phyloP scores from a whole-genome alignment of 2,888 invertebrate species.

The Dryobotodes eremita region DNA sequence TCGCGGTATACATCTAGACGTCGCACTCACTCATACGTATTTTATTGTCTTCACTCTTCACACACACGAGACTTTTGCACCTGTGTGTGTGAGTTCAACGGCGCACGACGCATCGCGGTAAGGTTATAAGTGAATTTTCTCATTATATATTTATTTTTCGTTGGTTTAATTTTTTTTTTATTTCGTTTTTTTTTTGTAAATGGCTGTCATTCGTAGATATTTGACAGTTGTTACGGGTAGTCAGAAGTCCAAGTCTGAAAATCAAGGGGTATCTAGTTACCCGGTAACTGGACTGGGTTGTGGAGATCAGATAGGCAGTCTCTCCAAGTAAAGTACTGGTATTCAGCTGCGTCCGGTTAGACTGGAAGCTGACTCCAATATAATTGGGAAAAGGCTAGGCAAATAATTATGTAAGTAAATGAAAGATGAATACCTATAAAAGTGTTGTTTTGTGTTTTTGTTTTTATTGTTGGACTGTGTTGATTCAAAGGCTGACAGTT shows the following conservation, averaged over 20 bases:
- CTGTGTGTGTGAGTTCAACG: slow-evolving; percentile 82
- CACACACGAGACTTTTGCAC: slow-evolving; percentile 59
- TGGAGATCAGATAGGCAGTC: neutral
- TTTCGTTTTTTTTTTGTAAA: too few species aligned
- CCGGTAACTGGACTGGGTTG: neutral
- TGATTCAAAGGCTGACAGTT: neutral
- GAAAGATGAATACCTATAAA: too few species aligned
- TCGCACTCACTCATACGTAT: slow-evolving; percentile 72
- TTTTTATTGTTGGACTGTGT: neutral
- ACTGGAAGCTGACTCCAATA: neutral
- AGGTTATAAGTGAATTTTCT: slow-evolving; percentile 76
- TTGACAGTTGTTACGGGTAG: neutral
- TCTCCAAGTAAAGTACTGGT: neutral
- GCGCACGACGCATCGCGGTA: slow-evolving; percentile 72
- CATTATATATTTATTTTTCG: slow-evolving; percentile 54
- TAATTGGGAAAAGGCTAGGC: neutral
- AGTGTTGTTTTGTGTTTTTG: neutral
- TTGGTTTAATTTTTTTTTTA: neutral
- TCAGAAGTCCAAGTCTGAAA: too few species aligned
- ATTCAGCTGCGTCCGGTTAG: neutral
- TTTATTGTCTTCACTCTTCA: slow-evolving; percentile 81
- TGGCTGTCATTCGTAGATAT: neutral
- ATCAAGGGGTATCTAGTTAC: too few species aligned
- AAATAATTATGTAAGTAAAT: neutral
- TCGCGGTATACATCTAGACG: slow-evolving; percentile 74